phyloP scores from a whole-genome alignment of 2,113 vertebrate species.

The Stegastes partitus region DNA sequence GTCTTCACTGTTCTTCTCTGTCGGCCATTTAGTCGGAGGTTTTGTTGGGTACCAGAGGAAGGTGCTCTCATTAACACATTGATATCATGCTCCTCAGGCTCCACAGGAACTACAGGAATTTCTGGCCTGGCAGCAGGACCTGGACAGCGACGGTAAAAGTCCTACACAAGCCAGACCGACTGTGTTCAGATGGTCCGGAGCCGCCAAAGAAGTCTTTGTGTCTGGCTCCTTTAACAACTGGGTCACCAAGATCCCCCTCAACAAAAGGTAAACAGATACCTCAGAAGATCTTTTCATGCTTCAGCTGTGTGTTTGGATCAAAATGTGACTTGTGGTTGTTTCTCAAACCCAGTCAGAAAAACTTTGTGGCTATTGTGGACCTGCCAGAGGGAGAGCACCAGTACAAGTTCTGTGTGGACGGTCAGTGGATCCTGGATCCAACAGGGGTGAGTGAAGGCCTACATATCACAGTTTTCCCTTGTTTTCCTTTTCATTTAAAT shows the following conservation, averaged over 20 bases:
- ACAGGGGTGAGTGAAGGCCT: conserved; percentile 86
- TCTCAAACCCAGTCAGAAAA: conserved; percentile 89
- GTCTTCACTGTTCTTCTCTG: neutral
- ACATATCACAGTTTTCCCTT: neutral
- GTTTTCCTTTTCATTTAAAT: neutral
- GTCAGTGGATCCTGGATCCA: conserved; percentile 96
- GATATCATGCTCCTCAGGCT: conserved; percentile 75
- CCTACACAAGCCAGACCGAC: conserved; percentile 90
- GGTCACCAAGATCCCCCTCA: conserved; percentile 94
- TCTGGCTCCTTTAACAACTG: conserved; percentile 99
- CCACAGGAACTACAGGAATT: conserved; percentile 92
- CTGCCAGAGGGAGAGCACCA: conserved; percentile 98
- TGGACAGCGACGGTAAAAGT: conserved; percentile 90
- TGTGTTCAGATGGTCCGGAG: conserved; percentile 93
- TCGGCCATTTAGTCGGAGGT: neutral
- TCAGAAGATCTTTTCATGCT: neutral
- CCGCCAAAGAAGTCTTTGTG: conserved; percentile 93
- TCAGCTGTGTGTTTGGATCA: neutral
- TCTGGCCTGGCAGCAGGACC: conserved; percentile 94
- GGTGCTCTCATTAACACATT: neutral
- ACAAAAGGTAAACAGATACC: conserved; percentile 87
- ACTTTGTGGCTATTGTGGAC: conserved; percentile 96
- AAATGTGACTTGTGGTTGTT: neutral
- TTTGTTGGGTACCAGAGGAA: neutral
- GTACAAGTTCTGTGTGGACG: conserved; percentile 97